These are phyloP conservation scores for Glossophaga mutica DNA, from an alignment of 2,797 vertebrate species.

Conservation along the genomic window DNA sequence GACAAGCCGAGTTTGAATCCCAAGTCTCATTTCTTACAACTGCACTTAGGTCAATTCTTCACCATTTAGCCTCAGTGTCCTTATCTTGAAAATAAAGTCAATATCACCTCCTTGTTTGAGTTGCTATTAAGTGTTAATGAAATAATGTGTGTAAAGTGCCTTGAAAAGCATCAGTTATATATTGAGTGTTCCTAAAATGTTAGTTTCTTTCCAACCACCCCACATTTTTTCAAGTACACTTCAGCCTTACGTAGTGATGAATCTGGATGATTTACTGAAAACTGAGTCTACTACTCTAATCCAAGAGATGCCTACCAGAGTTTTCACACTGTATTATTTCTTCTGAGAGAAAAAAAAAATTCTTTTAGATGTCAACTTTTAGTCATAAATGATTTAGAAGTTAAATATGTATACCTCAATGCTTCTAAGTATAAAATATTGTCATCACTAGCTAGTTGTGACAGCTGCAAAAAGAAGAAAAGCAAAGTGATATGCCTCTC, in stretches of 20 bases:
- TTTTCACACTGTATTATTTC: slow-evolving; percentile 23
- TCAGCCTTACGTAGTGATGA: background rate
- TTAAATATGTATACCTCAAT: background rate
- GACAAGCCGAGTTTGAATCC: background rate
- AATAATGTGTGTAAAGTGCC: background rate
- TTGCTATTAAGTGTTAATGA: background rate
- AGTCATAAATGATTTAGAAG: slow-evolving; percentile 52
- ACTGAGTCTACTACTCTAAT: background rate
- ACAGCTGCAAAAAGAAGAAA: background rate
- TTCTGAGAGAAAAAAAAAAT: background rate
- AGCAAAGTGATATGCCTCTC: background rate
- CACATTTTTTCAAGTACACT: background rate
- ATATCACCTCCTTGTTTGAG: background rate
- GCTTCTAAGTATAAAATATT: slow-evolving; percentile 47
- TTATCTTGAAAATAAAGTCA: slow-evolving; percentile 15
- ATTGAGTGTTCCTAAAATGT: background rate
- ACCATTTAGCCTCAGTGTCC: background rate
- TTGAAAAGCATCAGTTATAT: background rate
- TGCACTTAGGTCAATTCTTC: background rate
- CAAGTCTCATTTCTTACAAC: background rate
- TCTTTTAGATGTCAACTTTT: slow-evolving; percentile 19
- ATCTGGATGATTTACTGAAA: background rate
- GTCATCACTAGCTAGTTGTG: background rate
- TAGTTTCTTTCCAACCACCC: background rate
- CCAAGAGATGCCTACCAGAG: background rate